A percentile compares a stretch with the other conserved stretches of the same genome.
Conservation (phyloP, 2,888 invertebrate species). For the Dione vanillae region DNA sequence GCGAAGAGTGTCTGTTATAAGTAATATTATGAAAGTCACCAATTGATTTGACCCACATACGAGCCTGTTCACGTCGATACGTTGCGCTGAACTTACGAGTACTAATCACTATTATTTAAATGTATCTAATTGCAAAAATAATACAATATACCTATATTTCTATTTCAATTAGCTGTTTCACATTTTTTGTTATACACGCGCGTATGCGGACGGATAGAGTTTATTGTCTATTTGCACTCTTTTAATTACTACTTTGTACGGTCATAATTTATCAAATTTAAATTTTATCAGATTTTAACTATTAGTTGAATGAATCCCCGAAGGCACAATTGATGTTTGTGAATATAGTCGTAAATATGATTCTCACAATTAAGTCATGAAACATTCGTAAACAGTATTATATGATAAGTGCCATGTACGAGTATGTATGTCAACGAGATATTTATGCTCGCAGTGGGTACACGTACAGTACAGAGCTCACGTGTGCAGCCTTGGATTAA, state of each 20-base stretch:
- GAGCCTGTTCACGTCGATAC: conserved; percentile 13
- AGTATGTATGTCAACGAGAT: conserved; percentile 23
- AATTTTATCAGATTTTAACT: not conserved
- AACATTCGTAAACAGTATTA: not conserved
- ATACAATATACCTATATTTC: too few species aligned
- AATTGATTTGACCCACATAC: conserved; percentile 26
- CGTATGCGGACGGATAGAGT: not conserved
- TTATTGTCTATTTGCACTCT: not conserved
- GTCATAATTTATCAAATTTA: not conserved
- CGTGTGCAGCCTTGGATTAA: conserved; percentile 25
- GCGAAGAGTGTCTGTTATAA: not conserved
- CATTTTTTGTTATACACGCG: too few species aligned
- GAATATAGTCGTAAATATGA: not conserved
- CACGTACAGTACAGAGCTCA: too few species aligned
- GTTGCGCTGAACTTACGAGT: not conserved
- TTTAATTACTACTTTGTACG: not conserved
- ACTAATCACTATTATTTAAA: not conserved
- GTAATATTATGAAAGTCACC: conserved; percentile 22
- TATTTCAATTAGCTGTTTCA: too few species aligned
- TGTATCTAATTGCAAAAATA: not conserved
- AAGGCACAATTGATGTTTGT: not conserved
- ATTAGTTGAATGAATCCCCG: not conserved
- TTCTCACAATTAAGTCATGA: not conserved
- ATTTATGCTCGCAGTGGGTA: conserved; percentile 3
- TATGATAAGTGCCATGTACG: conserved; percentile 7